These are phyloP conservation scores for Lapara coniferarum DNA, from an alignment of 2,888 invertebrate species.

Conservation along the genomic window DNA sequence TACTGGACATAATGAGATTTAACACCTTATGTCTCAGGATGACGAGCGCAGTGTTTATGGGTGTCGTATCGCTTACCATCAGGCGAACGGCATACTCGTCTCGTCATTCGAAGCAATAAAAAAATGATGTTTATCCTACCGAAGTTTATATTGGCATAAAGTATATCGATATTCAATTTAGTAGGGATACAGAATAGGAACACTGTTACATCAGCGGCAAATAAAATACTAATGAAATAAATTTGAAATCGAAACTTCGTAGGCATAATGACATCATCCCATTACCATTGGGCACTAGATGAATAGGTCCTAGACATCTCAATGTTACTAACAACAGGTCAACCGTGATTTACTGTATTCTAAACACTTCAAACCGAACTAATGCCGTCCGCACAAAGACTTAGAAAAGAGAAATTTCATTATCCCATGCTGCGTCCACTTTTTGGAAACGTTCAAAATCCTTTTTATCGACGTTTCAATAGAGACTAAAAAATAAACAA, in stretches of 20 bases:
- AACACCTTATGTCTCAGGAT: too few species aligned
- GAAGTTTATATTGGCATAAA: background rate
- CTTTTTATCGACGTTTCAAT: slow-evolving; percentile 76
- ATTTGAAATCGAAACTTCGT: slow-evolving; percentile 20
- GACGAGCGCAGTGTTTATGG: too few species aligned
- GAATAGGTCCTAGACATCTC: slow-evolving; percentile 19
- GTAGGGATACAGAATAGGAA: background rate
- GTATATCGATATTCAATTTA: slow-evolving; percentile 3
- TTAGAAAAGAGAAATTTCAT: slow-evolving; percentile 64
- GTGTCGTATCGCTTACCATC: too few species aligned
- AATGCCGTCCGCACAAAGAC: slow-evolving; percentile 44
- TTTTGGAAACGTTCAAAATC: slow-evolving; percentile 68
- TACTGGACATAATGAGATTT: too few species aligned
- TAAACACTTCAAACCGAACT: slow-evolving; percentile 13
- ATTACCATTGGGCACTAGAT: slow-evolving; percentile 27
- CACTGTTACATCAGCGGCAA: slow-evolving; percentile 18
- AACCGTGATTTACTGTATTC: slow-evolving; percentile 21
- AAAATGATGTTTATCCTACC: background rate
- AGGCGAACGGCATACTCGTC: too few species aligned
- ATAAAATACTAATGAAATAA: slow-evolving; percentile 22
- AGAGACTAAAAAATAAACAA: slow-evolving; percentile 79
- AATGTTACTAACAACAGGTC: slow-evolving; percentile 8
- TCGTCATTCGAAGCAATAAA: too few species aligned
- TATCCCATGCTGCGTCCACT: slow-evolving; percentile 64
- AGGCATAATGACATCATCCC: slow-evolving; percentile 30